Evolutionary conservation across 2,113 vertebrate genomes (phyloP).

Genomic region (Cygnus buccinator): DNA sequence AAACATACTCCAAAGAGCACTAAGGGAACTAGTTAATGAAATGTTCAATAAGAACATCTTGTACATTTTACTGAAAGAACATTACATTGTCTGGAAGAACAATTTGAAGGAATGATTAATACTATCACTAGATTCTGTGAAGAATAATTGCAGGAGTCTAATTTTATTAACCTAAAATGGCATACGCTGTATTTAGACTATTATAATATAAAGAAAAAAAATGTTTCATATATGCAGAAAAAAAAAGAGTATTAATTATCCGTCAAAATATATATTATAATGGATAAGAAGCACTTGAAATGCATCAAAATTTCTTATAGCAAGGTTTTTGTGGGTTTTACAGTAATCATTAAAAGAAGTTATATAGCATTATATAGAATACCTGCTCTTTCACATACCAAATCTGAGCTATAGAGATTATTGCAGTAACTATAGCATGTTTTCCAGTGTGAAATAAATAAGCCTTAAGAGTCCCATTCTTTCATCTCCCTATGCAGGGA

Average conservation of each 20-base stretch:
- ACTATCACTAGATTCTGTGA: conserved; percentile 7
- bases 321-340: background rate
- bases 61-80: conserved; percentile 39
- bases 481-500: background rate
- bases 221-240: background rate
- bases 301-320: background rate
- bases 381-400: background rate
- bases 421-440: background rate
- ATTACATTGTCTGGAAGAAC: conserved; percentile 15
- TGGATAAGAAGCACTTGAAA: background rate
- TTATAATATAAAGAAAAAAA: background rate
- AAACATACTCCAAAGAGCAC: conserved; percentile 1
- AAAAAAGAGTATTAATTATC: background rate
- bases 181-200: background rate
- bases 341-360: background rate
- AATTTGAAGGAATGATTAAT: conserved; percentile 52
- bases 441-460: conserved; percentile 43
- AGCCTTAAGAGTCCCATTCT: conserved; percentile 30
- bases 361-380: background rate
- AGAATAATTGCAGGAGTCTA: conserved; percentile 27
- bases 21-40: background rate
- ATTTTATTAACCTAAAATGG: conserved; percentile 35
- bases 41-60: conserved; percentile 38
- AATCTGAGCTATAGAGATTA: background rate
- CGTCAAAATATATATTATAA: background rate